phyloP scores from a whole-genome alignment of 2,113 vertebrate species.

The Mola mola region DNA sequence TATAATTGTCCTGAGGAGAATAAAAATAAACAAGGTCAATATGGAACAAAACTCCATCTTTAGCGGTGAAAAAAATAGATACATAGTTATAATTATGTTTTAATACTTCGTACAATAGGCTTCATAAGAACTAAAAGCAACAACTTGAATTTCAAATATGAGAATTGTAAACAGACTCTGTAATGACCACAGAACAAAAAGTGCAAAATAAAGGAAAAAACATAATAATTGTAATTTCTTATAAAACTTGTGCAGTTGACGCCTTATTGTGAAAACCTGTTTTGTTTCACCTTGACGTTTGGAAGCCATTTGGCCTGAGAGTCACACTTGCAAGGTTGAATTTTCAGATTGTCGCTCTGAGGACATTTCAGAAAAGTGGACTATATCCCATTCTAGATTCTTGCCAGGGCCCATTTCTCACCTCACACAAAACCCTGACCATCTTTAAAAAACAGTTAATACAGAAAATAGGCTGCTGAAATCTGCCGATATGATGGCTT shows the following conservation, averaged over 20 bases:
- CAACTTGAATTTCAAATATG: no score
- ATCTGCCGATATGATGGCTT: no score
- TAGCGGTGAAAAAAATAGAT: no score
- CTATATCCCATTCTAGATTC: constrained; percentile 20
- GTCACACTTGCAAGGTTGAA: constrained; percentile 7
- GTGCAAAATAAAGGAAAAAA: no score
- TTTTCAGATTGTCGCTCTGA: constrained; percentile 24
- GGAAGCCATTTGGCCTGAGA: constrained; percentile 10
- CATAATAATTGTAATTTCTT: constrained; percentile 33
- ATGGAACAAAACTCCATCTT: background rate
- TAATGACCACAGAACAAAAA: no score
- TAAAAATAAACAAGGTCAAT: constrained; percentile 16
- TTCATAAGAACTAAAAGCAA: no score
- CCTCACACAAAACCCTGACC: constrained; percentile 14
- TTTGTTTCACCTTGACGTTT: constrained; percentile 32
- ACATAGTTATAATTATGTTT: no score
- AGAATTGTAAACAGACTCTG: no score
- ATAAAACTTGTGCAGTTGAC: constrained; percentile 37
- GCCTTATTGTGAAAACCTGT: constrained; percentile 25
- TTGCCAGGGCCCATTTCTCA: constrained; percentile 43
- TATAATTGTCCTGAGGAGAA: constrained; percentile 93
- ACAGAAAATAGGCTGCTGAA: constrained; percentile 17
- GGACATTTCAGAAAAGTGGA: constrained; percentile 25
- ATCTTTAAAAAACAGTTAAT: constrained; percentile 28
- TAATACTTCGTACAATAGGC: no score